Conservation (phyloP, 2,797 vertebrate species). For the Pantherophis vulpinus region DNA sequence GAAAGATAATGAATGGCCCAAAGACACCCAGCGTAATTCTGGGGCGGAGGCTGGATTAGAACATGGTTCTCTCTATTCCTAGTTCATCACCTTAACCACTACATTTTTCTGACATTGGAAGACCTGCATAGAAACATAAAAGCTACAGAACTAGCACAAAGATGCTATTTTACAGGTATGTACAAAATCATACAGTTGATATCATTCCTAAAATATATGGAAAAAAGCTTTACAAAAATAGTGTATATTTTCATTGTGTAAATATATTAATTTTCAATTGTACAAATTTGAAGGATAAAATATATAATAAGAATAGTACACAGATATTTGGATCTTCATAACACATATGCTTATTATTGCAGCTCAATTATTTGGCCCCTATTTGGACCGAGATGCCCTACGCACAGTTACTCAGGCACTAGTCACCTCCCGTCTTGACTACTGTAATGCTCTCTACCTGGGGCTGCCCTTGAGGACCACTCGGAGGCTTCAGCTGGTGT, state of each 20-base stretch:
- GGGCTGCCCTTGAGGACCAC: too few species aligned
- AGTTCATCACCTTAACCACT: not conserved
- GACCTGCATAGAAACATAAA: not conserved
- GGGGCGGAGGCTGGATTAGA: not conserved
- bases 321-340: not conserved
- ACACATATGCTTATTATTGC: not conserved
- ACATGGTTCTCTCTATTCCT: not conserved
- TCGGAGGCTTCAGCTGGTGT: too few species aligned
- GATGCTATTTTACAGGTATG: not conserved
- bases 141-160: not conserved
- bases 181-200: not conserved
- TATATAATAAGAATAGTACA: not conserved
- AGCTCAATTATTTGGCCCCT: too few species aligned
- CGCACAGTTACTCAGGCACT: too few species aligned
- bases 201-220: not conserved
- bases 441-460: too few species aligned
- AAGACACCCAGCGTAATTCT: not conserved
- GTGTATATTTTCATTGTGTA: not conserved
- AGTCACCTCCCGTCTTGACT: too few species aligned
- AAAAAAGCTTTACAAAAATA: not conserved
- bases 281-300: not conserved
- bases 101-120: not conserved
- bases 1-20: not conserved
- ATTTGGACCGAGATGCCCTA: too few species aligned
- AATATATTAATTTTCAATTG: not conserved